phyloP scores from a whole-genome alignment of 30 jellyfish, hydroid and myxozoan genomes.

The Pelagia noctiluca region DNA sequence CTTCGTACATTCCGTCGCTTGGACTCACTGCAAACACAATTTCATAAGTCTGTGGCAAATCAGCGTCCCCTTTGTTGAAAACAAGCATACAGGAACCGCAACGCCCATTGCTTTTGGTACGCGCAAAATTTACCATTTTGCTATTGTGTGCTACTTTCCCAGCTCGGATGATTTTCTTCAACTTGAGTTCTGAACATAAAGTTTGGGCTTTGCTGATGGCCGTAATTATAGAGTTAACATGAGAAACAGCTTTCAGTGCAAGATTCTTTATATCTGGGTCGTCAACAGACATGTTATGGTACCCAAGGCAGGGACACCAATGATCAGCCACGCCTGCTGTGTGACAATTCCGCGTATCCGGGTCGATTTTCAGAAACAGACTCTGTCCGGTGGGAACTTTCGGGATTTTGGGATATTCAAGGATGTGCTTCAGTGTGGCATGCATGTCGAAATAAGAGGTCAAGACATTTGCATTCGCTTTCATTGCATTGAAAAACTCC shows the following conservation, averaged over 20 bases:
- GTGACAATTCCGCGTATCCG: slow-evolving; percentile 40
- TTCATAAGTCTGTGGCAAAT: slow-evolving; percentile 20
- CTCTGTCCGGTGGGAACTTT: slow-evolving; percentile 51
- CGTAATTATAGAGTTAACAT: slow-evolving; percentile 15
- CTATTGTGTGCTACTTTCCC: slow-evolving; percentile 29
- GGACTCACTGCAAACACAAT: slow-evolving; percentile 43
- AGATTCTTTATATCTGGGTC: slow-evolving; percentile 5
- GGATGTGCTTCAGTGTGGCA: slow-evolving; percentile 59
- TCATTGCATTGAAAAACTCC: slow-evolving; percentile 19
- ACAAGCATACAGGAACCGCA: slow-evolving; percentile 46
- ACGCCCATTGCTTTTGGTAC: slow-evolving; percentile 6
- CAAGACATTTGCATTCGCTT: slow-evolving; percentile 34
- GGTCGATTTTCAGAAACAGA: slow-evolving; percentile 38
- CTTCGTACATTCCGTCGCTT: slow-evolving; percentile 73
- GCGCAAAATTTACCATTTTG: slow-evolving; percentile 11
- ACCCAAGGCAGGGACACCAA: slow-evolving; percentile 75
- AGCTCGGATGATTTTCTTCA: slow-evolving; percentile 13
- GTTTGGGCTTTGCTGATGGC: neutral
- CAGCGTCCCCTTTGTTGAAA: neutral
- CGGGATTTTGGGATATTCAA: slow-evolving; percentile 25
- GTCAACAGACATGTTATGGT: slow-evolving; percentile 5
- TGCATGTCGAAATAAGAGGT: slow-evolving; percentile 70
- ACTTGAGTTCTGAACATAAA: slow-evolving; percentile 17
- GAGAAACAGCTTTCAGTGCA: slow-evolving; percentile 41
- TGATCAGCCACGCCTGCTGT: slow-evolving; percentile 43